Evolutionary conservation across 2,888 invertebrate species (phyloP), one percentile per base, ranked within the genome.

Genomic region (Opisthograptis luteolata): DNA sequence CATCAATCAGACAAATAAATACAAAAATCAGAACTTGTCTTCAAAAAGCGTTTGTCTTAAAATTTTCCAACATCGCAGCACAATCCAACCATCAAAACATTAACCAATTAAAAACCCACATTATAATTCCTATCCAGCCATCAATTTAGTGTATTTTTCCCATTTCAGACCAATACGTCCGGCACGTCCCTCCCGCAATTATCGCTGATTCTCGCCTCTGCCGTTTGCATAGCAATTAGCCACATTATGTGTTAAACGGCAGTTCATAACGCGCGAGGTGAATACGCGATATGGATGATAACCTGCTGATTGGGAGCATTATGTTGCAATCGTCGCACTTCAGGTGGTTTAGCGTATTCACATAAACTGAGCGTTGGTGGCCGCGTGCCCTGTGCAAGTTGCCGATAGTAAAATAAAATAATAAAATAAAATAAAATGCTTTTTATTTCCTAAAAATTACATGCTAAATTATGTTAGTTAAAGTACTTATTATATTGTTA

Each of bases 191-290:
- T 32, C 40, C 17, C 35, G 30, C 47, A 62, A 61, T 63, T 62
- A 64, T 40, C 55, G 60, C 43, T 55, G 67, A 72, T 73, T 69
- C 66, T 63, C 60, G 55, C 39, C 64, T 59, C 52, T 55, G 55
- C 66, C 60, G 67, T 70, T 72, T 66, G 73, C 72, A 75, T 75
- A 64, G 66, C 71, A 74, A 77, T 74, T 73, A 73, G 67, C 52
- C 39, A 56, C 66, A 73, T 76, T 68, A 76, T 70, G 76, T 73
- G 76, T 60, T 76, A 75, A 77, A 64, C 70, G 76, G 64, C 66
- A 64, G 67, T 68, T 72, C 69, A 70, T 68, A 66, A 64, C 60
- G 64, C 67, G 64, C 67, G 51, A 30, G 10, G 52, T 60, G 74
- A 72, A 75, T 75, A 42, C 60, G 43, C 62, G 50, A 51, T 69